phyloP scores from a whole-genome alignment of 2,113 vertebrate species.

The Lichenostomus cassidix region DNA sequence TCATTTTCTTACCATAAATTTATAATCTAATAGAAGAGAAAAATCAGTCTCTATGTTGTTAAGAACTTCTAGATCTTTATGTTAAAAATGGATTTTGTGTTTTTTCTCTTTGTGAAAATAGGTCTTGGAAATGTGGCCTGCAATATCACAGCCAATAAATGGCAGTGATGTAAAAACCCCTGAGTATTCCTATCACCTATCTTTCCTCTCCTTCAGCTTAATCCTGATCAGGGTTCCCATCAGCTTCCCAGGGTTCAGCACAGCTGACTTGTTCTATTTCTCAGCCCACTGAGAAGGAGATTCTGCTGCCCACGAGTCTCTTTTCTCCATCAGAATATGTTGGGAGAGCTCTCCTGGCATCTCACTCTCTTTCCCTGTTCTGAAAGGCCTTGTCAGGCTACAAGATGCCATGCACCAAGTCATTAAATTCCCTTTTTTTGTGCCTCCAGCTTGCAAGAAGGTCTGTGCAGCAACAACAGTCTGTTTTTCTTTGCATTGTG shows the following conservation, averaged over 20 bases:
- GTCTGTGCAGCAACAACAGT: conserved; percentile 16
- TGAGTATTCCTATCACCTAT: not conserved
- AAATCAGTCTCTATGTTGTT: not conserved
- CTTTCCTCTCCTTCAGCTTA: not conserved
- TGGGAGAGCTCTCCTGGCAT: not conserved
- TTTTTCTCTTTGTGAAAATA: not conserved
- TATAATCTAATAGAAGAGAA: not conserved
- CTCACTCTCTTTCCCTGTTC: not conserved
- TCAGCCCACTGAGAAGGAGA: not conserved
- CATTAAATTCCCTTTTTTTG: conserved; percentile 12
- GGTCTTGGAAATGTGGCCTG: not conserved
- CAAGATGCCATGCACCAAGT: conserved; percentile 6
- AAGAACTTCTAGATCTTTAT: not conserved
- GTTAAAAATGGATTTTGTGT: not conserved
- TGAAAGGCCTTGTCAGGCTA: conserved; percentile 12
- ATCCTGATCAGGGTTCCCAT: not conserved
- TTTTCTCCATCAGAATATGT: not conserved
- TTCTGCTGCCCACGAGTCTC: not conserved
- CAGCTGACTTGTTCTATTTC: not conserved
- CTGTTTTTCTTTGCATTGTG: conserved; percentile 25
- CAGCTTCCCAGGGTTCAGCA: not conserved
- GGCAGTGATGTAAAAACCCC: not conserved
- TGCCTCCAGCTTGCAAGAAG: conserved; percentile 16
- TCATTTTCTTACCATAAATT: not conserved
- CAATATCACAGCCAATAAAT: not conserved